A percentile compares a stretch with the other conserved stretches of the same genome.
phyloP scores from a whole-genome alignment of 1,140 invertebrate species.

The Batillaria attramentaria region DNA sequence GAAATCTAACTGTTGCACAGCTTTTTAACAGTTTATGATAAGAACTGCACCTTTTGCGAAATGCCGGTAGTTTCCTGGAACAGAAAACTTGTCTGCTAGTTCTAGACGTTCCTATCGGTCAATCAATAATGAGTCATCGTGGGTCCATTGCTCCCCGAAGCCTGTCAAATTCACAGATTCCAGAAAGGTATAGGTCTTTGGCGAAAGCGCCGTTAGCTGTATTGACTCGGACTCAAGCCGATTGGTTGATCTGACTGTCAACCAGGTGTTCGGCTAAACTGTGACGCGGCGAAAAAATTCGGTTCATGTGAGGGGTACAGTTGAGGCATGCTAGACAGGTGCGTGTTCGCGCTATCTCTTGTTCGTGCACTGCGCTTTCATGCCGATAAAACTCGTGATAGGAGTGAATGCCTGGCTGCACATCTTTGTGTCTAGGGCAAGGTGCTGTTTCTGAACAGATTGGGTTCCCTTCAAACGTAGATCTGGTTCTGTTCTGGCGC shows the following conservation, averaged over 20 bases:
- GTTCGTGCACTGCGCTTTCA: slow-evolving; percentile 12
- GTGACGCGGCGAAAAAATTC: background rate
- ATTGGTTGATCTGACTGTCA: background rate
- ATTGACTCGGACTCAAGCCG: background rate
- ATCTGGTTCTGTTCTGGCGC: background rate
- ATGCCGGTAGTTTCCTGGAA: slow-evolving; percentile 9
- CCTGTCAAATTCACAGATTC: slow-evolving; percentile 6
- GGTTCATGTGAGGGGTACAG: background rate
- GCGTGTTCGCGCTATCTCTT: slow-evolving; percentile 19
- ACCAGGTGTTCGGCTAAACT: too few species aligned
- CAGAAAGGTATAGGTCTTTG: background rate
- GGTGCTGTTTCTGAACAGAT: slow-evolving; percentile 13
- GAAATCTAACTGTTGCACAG: background rate
- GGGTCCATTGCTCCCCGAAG: slow-evolving; percentile 10
- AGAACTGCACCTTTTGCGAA: slow-evolving; percentile 19
- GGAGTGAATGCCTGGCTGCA: background rate
- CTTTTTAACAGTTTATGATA: background rate
- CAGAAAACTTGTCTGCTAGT: slow-evolving; percentile 23
- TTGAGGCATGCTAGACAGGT: slow-evolving; percentile 17
- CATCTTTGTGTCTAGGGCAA: too few species aligned
- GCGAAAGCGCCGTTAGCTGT: background rate
- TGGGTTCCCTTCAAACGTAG: background rate
- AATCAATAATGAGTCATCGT: slow-evolving; percentile 36
- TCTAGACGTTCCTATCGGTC: slow-evolving; percentile 27
- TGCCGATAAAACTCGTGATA: slow-evolving; percentile 12